These are phyloP conservation scores for Nycticorax nycticorax DNA, from an alignment of 2,113 vertebrate genomes.

Conservation along the genomic window DNA sequence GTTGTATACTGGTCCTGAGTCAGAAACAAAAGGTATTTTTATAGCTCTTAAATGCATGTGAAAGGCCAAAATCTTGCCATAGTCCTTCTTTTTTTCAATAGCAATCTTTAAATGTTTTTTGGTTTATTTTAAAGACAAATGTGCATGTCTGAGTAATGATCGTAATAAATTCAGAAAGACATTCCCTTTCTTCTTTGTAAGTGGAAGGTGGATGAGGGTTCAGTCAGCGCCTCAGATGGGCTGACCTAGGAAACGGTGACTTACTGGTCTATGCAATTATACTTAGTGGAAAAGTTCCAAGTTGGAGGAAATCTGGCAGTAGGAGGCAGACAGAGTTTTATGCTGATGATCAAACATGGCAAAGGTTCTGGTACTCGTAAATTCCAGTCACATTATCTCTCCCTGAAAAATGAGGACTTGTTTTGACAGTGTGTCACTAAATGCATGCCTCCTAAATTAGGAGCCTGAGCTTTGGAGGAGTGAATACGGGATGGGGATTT, in stretches of 20 bases:
- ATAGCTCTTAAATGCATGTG: background rate
- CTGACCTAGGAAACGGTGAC: background rate
- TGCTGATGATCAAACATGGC: constrained; percentile 24
- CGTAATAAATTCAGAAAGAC: background rate
- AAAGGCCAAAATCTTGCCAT: background rate
- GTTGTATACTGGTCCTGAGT: background rate
- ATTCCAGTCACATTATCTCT: constrained; percentile 48
- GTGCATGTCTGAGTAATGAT: background rate
- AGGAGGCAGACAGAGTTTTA: constrained; percentile 2
- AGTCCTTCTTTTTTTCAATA: background rate
- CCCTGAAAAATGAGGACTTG: constrained; percentile 23
- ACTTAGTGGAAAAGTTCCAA: background rate
- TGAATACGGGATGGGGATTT: background rate
- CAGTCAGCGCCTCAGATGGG: background rate
- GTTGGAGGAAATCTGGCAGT: background rate
- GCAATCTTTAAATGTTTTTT: background rate
- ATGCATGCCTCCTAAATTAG: constrained; percentile 34
- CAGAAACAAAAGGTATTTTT: background rate
- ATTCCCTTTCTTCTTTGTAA: background rate
- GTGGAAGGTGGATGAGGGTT: background rate
- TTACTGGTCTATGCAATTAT: background rate
- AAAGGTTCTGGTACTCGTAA: constrained; percentile 44
- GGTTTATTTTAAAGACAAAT: background rate
- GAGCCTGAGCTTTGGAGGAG: background rate
- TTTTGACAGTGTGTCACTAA: constrained; percentile 33